phyloP scores from a whole-genome alignment of 1,140 invertebrate species.

The Rhynchophorus ferrugineus region DNA sequence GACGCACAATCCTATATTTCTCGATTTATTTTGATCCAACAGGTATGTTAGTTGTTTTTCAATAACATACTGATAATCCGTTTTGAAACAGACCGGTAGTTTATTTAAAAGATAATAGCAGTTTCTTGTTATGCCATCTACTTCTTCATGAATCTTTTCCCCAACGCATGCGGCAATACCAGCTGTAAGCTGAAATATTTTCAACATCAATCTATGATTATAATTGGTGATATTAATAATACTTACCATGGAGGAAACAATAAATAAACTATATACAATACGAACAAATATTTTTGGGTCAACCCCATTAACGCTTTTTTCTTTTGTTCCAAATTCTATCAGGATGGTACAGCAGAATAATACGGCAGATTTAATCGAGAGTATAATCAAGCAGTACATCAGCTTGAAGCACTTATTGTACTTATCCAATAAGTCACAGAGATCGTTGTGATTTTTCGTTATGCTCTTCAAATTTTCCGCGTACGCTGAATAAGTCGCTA shows the following conservation, averaged over 20 bases:
- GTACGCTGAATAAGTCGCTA: no score
- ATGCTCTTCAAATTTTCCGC: not conserved
- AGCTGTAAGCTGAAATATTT: not conserved
- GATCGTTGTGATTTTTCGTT: not conserved
- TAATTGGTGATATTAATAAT: not conserved
- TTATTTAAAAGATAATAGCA: not conserved
- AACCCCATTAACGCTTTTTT: not conserved
- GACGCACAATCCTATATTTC: constrained; percentile 3
- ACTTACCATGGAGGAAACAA: not conserved
- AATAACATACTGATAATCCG: not conserved
- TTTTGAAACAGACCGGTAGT: not conserved
- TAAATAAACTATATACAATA: not conserved
- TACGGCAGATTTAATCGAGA: not conserved
- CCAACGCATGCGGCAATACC: not conserved
- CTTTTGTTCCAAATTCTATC: not conserved
- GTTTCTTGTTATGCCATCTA: not conserved
- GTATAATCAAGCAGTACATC: not conserved
- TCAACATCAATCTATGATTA: not conserved
- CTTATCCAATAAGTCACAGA: not conserved
- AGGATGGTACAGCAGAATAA: not conserved
- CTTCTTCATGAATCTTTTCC: not conserved
- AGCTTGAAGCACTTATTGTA: not conserved
- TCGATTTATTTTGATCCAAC: constrained; percentile 4
- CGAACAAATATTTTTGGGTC: not conserved
- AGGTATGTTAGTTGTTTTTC: constrained; percentile 7